Evolutionary conservation across 2,797 vertebrate genomes (phyloP).

Genomic region (Yasuhikotakia modesta): DNA sequence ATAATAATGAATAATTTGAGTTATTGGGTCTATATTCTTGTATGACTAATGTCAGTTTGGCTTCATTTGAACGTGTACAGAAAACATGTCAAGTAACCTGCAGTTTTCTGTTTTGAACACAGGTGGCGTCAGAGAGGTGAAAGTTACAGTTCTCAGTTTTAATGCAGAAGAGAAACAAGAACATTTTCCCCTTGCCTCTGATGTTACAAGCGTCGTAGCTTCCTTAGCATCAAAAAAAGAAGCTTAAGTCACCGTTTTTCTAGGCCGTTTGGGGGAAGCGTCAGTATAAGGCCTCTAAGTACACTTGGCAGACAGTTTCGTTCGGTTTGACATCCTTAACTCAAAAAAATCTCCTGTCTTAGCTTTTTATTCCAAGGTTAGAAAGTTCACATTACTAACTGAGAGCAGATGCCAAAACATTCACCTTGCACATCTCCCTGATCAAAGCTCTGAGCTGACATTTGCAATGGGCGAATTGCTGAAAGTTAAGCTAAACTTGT

Average conservation of each 20-base stretch:
- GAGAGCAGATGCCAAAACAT: constrained; percentile 75
- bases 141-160: too few relatives aligned
- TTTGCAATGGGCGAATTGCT: constrained; percentile 70
- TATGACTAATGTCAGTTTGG: too few relatives aligned
- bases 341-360: constrained; percentile 71
- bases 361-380: constrained; percentile 73
- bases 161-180: constrained; percentile 61
- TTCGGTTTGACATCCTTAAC: constrained; percentile 75
- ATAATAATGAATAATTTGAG: too few relatives aligned
- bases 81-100: too few relatives aligned
- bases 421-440: constrained; percentile 72
- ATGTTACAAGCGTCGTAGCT: constrained; percentile 1
- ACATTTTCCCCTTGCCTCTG: constrained; percentile 65
- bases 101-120: too few relatives aligned
- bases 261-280: constrained; percentile 64
- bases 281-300: constrained; percentile 75
- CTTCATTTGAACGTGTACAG: too few relatives aligned
- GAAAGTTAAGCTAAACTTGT: constrained; percentile 79
- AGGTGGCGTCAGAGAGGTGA: too few relatives aligned
- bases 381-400: constrained; percentile 75
- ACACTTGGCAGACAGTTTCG: constrained; percentile 74
- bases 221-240: background rate
- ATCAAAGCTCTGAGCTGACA: constrained; percentile 76
- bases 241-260: constrained; percentile 61
- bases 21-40: too few relatives aligned